These are phyloP conservation scores for Nephrotoma appendiculata DNA, from an alignment of 2,888 invertebrate genomes.

Conservation along the genomic window DNA sequence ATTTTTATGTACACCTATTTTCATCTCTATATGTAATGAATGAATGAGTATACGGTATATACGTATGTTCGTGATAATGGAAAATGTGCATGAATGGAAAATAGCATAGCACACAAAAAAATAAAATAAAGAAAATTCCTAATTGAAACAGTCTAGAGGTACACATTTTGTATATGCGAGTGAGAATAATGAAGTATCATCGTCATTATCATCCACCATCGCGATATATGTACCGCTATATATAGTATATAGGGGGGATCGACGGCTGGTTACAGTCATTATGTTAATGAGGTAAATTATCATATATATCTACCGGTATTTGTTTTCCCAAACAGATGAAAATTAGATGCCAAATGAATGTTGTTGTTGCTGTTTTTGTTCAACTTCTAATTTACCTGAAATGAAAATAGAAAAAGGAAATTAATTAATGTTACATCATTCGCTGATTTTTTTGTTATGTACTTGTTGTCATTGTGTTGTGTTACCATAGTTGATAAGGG, in stretches of 20 bases:
- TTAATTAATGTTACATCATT: background rate
- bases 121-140: background rate
- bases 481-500: background rate
- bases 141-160: background rate
- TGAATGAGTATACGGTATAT: background rate
- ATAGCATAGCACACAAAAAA: background rate
- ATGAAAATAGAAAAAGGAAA: background rate
- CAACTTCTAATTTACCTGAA: background rate
- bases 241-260: background rate
- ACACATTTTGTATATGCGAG: background rate
- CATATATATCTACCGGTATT: background rate
- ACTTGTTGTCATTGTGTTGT: no score
- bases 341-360: background rate
- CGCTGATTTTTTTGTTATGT: background rate
- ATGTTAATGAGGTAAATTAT: background rate
- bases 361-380: background rate
- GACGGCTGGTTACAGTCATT: background rate
- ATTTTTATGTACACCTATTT: background rate
- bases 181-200: background rate
- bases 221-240: background rate
- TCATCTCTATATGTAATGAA: background rate
- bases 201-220: background rate
- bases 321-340: background rate
- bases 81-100: background rate
- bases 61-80: background rate